Percentiles rank a stretch among this genome's conserved stretches.
Evolutionary conservation across 2,888 invertebrate species (phyloP).

Genomic region (Cheilosia pagana): DNA sequence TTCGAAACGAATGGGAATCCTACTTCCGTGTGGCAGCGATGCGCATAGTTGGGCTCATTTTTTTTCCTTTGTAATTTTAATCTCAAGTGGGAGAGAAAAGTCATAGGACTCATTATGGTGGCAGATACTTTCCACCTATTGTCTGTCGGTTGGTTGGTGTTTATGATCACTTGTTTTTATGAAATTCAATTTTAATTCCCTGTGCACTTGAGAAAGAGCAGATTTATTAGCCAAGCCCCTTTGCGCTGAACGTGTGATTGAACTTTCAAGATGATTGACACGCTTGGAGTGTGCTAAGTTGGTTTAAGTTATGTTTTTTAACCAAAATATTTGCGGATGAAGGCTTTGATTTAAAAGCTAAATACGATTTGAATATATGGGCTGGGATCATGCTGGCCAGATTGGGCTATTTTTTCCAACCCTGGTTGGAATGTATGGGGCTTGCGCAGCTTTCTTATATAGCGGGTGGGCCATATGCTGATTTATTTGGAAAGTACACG

Average conservation of each 20-base stretch:
- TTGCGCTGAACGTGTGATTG: not conserved
- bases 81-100: conserved; percentile 24
- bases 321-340: no score
- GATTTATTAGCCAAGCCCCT: not conserved
- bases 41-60: conserved; percentile 37
- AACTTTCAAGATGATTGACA: not conserved
- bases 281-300: no score
- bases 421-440: no score
- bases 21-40: conserved; percentile 57
- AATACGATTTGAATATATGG: no score
- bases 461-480: no score
- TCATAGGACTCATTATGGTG: conserved; percentile 28
- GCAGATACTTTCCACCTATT: conserved; percentile 40
- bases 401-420: no score
- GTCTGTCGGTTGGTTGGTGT: conserved; percentile 17
- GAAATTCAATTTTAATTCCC: conserved; percentile 33
- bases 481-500: no score
- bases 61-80: conserved; percentile 10
- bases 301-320: no score
- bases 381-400: no score
- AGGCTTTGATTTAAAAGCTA: no score
- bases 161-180: conserved; percentile 45
- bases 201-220: not conserved
- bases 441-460: no score
- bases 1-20: conserved; percentile 28